Evolutionary conservation across 2,113 vertebrate species (phyloP).

Genomic region (Python bivittatus): DNA sequence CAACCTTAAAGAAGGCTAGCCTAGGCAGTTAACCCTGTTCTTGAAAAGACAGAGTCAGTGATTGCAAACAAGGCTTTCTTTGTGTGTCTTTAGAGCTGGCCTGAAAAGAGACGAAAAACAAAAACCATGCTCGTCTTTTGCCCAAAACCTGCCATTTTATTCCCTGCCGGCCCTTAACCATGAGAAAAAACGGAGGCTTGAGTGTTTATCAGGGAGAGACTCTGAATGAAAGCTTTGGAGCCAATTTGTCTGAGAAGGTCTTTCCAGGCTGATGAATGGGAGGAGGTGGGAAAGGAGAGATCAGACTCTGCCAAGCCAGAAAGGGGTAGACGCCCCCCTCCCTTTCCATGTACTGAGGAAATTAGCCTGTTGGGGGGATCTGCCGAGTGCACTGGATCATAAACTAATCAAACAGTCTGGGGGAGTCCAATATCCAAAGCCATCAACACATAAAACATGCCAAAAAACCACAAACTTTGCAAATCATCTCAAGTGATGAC

Average conservation of each 20-base stretch:
- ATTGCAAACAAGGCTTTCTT: slow-evolving; percentile 50
- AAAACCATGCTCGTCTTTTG: slow-evolving; percentile 40
- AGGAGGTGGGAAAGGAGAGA: not conserved
- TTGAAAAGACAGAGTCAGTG: not conserved
- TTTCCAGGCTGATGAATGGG: rapidly evolving
- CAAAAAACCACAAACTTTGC: not conserved
- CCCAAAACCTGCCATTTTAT: slow-evolving; percentile 41
- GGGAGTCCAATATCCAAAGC: not conserved
- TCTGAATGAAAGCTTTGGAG: slow-evolving; percentile 26
- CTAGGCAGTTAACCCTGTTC: slow-evolving; percentile 29
- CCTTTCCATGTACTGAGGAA: not conserved
- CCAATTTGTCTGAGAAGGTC: slow-evolving; percentile 33
- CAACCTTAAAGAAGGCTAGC: not conserved
- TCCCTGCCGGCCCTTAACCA: not conserved
- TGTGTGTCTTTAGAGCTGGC: slow-evolving; percentile 14
- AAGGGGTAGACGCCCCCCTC: not conserved
- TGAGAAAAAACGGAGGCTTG: slow-evolving; percentile 14
- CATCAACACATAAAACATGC: not conserved
- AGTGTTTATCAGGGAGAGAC: slow-evolving; percentile 40
- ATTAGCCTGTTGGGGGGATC: not conserved
- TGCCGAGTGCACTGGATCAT: not conserved
- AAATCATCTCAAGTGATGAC: not conserved
- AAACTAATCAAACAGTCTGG: not conserved
- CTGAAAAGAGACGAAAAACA: not conserved
- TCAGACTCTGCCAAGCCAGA: not conserved